Evolutionary conservation across 2,888 invertebrate genomes (phyloP), one percentile per base, ranked within the genome.

Genomic region (Orthosia cruda): DNA sequence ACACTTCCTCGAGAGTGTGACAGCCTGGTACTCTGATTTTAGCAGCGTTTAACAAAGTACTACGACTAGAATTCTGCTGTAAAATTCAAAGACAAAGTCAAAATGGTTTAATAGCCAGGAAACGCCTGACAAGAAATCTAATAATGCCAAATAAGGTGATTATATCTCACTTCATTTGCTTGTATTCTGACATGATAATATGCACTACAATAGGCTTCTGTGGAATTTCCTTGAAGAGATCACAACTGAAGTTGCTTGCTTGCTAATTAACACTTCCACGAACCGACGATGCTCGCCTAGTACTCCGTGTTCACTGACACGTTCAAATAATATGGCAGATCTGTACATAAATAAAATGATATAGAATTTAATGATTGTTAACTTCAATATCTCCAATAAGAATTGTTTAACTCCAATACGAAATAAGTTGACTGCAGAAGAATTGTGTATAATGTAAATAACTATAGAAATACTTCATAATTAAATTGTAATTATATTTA

Each of bases 1-100:
- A 62, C 54, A 82, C 61, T 61, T 59, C 50, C 65, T 49, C 16
- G 45, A 55, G 23, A 20, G n/a, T 13, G 16, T 40, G 32, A 18
- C 32, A 32, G 49, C 64, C 57, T 50, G 4, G 45, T 65, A 32
- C 57, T 58, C 9, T 58, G 52, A 71, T 40, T 68, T 45, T 23
- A 50, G 50, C 13, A 23, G 13, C 49, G 26, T 18, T 49, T 23
- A 16, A 23, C 9, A 62, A 45, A 45, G n/a, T 40, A 59, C 20
- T 59, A 7, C 40, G n/a, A n/a, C n/a, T n/a, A n/a, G n/a, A 45
- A 20, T 20, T 4, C n/a, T 20, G 40, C 15, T 15, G 20, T n/a
- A 3, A 13, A 40, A n/a, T 59, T n/a, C n/a, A 40, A 59, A 26
- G 18, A 12, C n/a, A 13, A 20, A 3, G 5, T 5, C 40, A 40